Percentiles rank a stretch among this genome's conserved stretches.
Evolutionary conservation across 2,888 invertebrate genomes (phyloP).

Genomic region (Himalopsyche kuldschensis): DNA sequence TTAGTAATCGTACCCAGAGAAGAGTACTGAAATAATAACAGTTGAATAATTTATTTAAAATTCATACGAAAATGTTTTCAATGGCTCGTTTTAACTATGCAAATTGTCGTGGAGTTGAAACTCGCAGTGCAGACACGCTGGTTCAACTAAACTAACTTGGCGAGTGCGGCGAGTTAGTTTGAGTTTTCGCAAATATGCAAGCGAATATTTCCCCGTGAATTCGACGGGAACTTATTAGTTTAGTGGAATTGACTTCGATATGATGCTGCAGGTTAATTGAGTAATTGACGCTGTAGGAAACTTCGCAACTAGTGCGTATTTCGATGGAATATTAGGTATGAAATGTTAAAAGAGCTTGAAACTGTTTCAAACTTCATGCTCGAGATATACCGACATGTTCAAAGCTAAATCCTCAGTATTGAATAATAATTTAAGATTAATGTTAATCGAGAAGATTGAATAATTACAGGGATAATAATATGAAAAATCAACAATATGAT

Average conservation of each 20-base stretch:
- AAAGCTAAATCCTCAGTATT: too few species aligned
- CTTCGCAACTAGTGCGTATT: not conserved
- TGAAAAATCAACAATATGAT: too few species aligned
- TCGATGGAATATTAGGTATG: not conserved
- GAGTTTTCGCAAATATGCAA: not conserved
- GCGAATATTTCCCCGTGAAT: not conserved
- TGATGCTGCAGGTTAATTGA: not conserved
- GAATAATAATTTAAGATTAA: too few species aligned
- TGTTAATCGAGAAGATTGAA: too few species aligned
- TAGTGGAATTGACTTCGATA: not conserved
- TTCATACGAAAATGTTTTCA: not conserved
- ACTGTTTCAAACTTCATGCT: not conserved
- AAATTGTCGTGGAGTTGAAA: not conserved
- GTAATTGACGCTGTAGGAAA: not conserved
- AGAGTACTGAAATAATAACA: too few species aligned
- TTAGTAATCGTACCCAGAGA: too few species aligned
- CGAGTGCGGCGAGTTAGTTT: not conserved
- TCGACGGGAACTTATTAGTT: not conserved
- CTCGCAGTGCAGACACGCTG: not conserved
- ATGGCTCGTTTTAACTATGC: not conserved
- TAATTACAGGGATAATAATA: too few species aligned
- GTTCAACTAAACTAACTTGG: not conserved
- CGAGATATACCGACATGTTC: not conserved
- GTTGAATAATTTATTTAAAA: too few species aligned
- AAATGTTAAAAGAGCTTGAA: not conserved